These are phyloP conservation scores for Sphaerodactylus townsendi DNA, from an alignment of 2,113 vertebrate species.

Conservation along the genomic window DNA sequence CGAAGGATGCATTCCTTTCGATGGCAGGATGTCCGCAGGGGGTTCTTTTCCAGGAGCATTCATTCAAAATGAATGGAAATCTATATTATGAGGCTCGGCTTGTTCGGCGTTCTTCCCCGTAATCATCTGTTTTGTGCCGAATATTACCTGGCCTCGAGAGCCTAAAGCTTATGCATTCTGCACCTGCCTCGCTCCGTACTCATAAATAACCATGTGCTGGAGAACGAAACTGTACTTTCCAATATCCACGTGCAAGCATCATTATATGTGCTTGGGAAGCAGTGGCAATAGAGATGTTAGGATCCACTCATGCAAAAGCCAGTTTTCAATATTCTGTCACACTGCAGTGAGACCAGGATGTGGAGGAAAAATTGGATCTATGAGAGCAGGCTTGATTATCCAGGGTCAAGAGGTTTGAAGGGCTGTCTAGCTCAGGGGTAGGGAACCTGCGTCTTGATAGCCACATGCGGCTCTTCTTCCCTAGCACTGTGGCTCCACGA, in stretches of 20 bases:
- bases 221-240: not conserved
- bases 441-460: too few species aligned
- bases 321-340: not conserved
- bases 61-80: slow-evolving; percentile 5
- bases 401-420: not conserved
- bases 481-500: too few species aligned
- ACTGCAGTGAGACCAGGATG: not conserved
- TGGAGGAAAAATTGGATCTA: not conserved
- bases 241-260: not conserved
- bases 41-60: not conserved
- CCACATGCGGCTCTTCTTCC: too few species aligned
- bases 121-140: not conserved
- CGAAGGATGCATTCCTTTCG: not conserved
- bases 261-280: not conserved
- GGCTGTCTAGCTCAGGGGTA: too few species aligned
- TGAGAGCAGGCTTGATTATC: too few species aligned
- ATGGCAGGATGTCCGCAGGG: not conserved
- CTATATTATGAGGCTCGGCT: not conserved
- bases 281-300: not conserved
- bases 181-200: not conserved
- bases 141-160: not conserved
- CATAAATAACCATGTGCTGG: not conserved
- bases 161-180: not conserved
- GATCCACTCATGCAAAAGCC: not conserved
- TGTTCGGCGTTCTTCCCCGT: not conserved